A percentile compares a stretch with the other conserved stretches of the same genome.
These are phyloP conservation scores for Tuberolachnus salignus DNA, from an alignment of 2,888 invertebrate genomes.

Conservation along the genomic window DNA sequence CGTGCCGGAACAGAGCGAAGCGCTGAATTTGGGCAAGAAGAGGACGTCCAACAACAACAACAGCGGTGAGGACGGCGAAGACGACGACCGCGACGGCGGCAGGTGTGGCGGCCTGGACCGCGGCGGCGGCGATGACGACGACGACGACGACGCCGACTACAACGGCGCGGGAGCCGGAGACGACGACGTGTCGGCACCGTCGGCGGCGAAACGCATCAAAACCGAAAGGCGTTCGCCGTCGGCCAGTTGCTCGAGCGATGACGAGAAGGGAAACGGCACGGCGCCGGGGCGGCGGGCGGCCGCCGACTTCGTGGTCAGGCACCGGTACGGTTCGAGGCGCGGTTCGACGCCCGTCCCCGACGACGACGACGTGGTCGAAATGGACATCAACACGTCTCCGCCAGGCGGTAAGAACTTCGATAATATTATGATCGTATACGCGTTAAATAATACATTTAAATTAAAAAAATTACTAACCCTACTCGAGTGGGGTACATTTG, in stretches of 20 bases:
- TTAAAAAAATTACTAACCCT: too few species aligned
- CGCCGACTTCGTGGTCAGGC: background rate
- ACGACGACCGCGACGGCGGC: background rate
- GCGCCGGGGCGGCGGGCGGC: background rate
- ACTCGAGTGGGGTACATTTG: too few species aligned
- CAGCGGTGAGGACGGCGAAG: conserved; percentile 15
- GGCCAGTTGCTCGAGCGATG: conserved; percentile 15
- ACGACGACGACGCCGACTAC: background rate
- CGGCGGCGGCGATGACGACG: background rate
- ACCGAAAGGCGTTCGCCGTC: conserved; percentile 28
- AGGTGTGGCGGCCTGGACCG: background rate
- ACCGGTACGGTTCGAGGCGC: background rate
- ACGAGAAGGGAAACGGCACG: background rate
- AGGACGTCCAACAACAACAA: conserved; percentile 33
- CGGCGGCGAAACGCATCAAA: conserved; percentile 36
- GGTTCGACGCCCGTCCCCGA: conserved; percentile 12
- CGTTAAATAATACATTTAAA: too few species aligned
- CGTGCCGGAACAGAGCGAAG: conserved; percentile 75
- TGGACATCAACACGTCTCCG: conserved; percentile 40
- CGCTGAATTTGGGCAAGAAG: conserved; percentile 73
- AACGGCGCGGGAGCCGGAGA: background rate
- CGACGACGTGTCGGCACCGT: background rate
- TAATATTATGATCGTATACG: too few species aligned
- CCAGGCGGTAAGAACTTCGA: conserved; percentile 2
- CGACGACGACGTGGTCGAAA: conserved; percentile 49